Base-by-base conservation (phyloP, 2,888 invertebrate species). In the Tachina grossa region DNA sequence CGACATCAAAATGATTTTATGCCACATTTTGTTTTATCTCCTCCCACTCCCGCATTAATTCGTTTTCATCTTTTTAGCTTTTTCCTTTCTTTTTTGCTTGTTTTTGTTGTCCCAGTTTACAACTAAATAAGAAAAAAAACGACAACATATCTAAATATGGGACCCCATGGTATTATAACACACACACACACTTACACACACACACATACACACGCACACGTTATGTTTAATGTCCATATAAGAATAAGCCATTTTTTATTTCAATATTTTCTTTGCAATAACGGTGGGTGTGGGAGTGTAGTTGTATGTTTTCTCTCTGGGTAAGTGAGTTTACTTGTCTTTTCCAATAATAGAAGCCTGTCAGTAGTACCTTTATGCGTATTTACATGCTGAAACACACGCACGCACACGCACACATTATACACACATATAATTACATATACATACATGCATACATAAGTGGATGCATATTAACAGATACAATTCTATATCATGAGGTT, bases 1-100 rank as follows among this genome's bases (percentile, higher is more conserved):
- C 79, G 85, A 85, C 83, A 85, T 85, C 85, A 85, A 85, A 85
- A 83, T 85, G 85, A 85, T 85, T 85, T 85, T 85, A 85, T 79
- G 79, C 71, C 76, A 80, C 76, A 83, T 85, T 85, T 79, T 85
- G 65, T 78, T 75, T 82, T 53, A 45, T 74, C 78, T 65, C 78
- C 84, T 53, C 69, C 82, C 76, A 31, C 77, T 53, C 47, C 41
- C 9, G 9, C 76, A n/a, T 57, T 66, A 71, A 71, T 75, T 75
- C 31, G 59, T 81, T 68, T 84, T 51, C 76, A 78, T 69, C 74
- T 75, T 74, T 85, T 78, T 65, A 72, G 80, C 76, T 77, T 77
- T 77, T 63, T 53, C 55, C 22, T 57, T 41, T 59, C 9, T 14
- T 72, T 85, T 85, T 82, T 65, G 74, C 78, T 71, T 82, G 75